Conservation (phyloP, 2,797 vertebrate species). For the Vultur gryphus region DNA sequence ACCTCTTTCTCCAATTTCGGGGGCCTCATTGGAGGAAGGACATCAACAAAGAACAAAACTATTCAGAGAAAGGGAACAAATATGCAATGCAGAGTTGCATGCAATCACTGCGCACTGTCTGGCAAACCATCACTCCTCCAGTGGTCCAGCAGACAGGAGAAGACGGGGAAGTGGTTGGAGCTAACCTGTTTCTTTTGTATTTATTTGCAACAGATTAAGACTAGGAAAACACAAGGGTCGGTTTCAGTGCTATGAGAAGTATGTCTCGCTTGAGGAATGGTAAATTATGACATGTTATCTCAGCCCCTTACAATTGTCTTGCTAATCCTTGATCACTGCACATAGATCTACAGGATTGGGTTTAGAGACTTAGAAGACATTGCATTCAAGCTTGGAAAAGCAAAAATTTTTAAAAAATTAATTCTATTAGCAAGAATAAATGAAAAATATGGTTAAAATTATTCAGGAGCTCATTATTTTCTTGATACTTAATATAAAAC, state of each 20-base stretch:
- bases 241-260: neutral
- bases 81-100: neutral
- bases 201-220: neutral
- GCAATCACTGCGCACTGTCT: neutral
- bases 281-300: neutral
- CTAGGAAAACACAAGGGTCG: neutral
- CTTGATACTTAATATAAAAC: neutral
- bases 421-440: neutral
- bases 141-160: neutral
- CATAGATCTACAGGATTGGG: neutral
- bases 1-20: neutral
- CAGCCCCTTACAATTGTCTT: neutral
- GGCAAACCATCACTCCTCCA: neutral
- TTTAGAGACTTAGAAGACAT: neutral
- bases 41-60: neutral
- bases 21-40: neutral
- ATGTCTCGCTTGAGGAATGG: neutral
- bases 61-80: neutral
- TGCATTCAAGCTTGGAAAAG: neutral
- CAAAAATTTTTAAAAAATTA: neutral
- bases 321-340: neutral
- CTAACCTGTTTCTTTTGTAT: neutral
- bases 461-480: neutral
- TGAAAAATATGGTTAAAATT: neutral
- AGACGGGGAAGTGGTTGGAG: neutral